Evolutionary conservation across 1,140 invertebrate genomes (phyloP).

Genomic region (Lordiphosa collinella): DNA sequence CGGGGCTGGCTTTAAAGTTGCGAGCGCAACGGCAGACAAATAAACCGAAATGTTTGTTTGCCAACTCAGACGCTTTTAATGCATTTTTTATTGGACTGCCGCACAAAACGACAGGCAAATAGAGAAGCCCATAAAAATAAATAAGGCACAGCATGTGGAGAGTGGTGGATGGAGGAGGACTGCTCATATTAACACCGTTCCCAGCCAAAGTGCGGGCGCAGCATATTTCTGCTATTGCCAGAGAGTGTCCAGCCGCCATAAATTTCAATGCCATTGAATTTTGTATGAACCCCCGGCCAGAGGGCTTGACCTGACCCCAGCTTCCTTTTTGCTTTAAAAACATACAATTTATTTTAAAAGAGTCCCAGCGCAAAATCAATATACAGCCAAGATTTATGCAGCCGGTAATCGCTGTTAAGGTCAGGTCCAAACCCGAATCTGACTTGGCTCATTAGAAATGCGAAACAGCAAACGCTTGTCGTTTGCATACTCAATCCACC

Average conservation of each 20-base stretch:
- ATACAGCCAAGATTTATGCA: constrained; percentile 64
- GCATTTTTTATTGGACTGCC: constrained; percentile 72
- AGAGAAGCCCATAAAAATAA: constrained; percentile 76
- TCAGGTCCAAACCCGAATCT: constrained; percentile 47
- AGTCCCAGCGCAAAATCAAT: constrained; percentile 54
- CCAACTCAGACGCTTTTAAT: constrained; percentile 71
- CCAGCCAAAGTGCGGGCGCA: constrained; percentile 39
- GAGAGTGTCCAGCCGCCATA: constrained; percentile 69
- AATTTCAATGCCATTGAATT: constrained; percentile 75
- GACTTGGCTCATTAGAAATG: constrained; percentile 68
- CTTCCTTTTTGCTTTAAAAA: constrained; percentile 61
- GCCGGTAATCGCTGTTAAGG: constrained; percentile 69
- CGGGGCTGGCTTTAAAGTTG: constrained; percentile 25
- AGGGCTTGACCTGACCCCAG: constrained; percentile 29
- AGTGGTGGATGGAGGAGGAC: neutral
- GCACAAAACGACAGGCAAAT: constrained; percentile 70
- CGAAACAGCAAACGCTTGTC: constrained; percentile 68
- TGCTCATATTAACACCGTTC: constrained; percentile 60
- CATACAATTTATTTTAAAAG: constrained; percentile 76
- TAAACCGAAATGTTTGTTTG: constrained; percentile 52
- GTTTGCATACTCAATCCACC: constrained; percentile 59
- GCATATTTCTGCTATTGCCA: constrained; percentile 61
- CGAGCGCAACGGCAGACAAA: constrained; percentile 21
- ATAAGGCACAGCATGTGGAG: constrained; percentile 45
- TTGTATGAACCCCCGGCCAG: constrained; percentile 53